These are phyloP conservation scores for Penaeus japonicus DNA, from an alignment of 1,140 invertebrate species.

Conservation along the genomic window DNA sequence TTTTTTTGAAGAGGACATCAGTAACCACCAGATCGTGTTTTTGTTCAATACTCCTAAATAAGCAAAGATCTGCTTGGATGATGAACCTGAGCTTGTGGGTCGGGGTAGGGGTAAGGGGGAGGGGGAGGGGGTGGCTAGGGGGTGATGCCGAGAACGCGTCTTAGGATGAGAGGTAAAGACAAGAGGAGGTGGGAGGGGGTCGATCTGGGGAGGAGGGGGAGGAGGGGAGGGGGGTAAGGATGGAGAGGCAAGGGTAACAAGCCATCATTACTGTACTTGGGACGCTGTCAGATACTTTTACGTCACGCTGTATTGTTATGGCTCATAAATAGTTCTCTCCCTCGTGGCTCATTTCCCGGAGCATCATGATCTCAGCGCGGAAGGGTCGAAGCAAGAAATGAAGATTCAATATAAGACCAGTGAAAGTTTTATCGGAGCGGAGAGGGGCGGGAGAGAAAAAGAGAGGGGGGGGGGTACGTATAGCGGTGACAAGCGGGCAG, in stretches of 20 bases:
- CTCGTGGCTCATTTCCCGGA: too few relatives aligned
- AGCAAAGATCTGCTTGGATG: too few relatives aligned
- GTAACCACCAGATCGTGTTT: too few relatives aligned
- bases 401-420: too few relatives aligned
- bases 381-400: too few relatives aligned
- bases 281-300: neutral
- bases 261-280: neutral
- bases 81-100: neutral
- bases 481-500: too few relatives aligned
- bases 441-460: neutral
- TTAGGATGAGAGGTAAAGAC: neutral
- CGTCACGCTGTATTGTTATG: too few relatives aligned
- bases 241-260: neutral
- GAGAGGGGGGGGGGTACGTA: neutral
- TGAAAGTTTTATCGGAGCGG: neutral
- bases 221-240: neutral
- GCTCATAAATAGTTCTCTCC: too few relatives aligned
- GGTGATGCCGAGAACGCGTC: too few relatives aligned
- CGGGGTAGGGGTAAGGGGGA: neutral
- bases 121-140: neutral
- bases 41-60: too few relatives aligned
- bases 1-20: too few relatives aligned
- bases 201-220: neutral
- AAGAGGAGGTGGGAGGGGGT: neutral
- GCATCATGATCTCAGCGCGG: too few relatives aligned